Evolutionary conservation across 2,888 invertebrate species (phyloP), one percentile per base, ranked within the genome.

Genomic region (Brenthis daphne): DNA sequence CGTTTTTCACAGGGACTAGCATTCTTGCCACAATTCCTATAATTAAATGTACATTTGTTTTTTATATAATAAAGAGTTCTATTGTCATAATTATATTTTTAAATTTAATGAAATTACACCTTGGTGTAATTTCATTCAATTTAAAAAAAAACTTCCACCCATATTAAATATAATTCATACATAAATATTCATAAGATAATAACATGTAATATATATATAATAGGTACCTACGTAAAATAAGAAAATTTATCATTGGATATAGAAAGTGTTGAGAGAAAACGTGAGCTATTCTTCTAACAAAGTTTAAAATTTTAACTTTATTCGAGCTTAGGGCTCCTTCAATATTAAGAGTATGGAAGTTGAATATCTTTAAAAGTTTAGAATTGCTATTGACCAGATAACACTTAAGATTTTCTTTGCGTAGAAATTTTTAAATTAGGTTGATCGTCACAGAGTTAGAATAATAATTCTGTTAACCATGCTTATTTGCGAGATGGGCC

Each of bases 371-470:
- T n/a, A n/a, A 29, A 48, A 48, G 24, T 58, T 57, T 47, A 58
- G 47, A 47, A 48, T n/a, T 3, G 24, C 48, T 58, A 58, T 58
- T 58, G 48, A 60, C 58, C 47, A 60, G 58, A 60, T 60, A 60
- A 60, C 24, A 48, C 58, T 60, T 60, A 48, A n/a, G 29, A 48
- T 60, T 50, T 48, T 37, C 37, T n/a, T 33, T 24, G 33, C 6
- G 37, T 33, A 8, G 33, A 63, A 68, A 47, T 61, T 63, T 20
- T 14, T 29, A n/a, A 48, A 60, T 60, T n/a, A 14, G 48, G 48
- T 60, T 48, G 24, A n/a, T 60, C 48, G 6, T 11, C 5, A n/a
- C 48, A 60, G 37, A 11, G 37, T n/a, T 57, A 48, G 48, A 48
- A 60, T 8, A 48, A 58, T 48, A 48, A 8, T 60, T 48, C 2